Evolutionary conservation across 2,888 invertebrate genomes (phyloP).

Genomic region (Chrysolina americana): DNA sequence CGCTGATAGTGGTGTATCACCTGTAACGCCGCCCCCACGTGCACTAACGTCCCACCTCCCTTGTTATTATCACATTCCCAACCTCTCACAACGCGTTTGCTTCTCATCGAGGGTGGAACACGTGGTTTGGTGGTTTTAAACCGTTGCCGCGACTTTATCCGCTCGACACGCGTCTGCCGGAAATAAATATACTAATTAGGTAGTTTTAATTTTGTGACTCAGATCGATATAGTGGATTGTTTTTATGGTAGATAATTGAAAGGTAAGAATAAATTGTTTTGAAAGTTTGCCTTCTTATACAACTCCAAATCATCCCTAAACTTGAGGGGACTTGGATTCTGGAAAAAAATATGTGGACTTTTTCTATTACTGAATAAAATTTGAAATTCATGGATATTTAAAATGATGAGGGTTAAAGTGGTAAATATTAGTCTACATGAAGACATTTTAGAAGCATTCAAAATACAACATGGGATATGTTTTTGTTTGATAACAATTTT

Average conservation of each 20-base stretch:
- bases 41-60: slow-evolving; percentile 60
- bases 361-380: too few relatives aligned
- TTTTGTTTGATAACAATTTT: too few relatives aligned
- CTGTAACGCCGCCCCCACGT: slow-evolving; percentile 64
- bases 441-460: too few relatives aligned
- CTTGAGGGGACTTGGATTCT: too few relatives aligned
- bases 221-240: slow-evolving; percentile 9
- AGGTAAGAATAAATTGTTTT: not conserved
- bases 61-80: slow-evolving; percentile 68
- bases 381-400: too few relatives aligned
- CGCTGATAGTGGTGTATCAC: slow-evolving; percentile 57
- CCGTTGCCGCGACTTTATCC: slow-evolving; percentile 51
- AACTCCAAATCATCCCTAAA: too few relatives aligned
- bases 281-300: too few relatives aligned
- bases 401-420: too few relatives aligned
- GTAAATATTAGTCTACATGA: too few relatives aligned
- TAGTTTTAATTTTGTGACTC: slow-evolving; percentile 10
- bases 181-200: slow-evolving; percentile 32
- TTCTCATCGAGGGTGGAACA: slow-evolving; percentile 64
- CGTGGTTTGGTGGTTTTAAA: slow-evolving; percentile 60
- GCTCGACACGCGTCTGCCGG: slow-evolving; percentile 44
- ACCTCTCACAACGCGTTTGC: slow-evolving; percentile 64
- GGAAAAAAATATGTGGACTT: too few relatives aligned
- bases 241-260: not conserved
- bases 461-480: too few relatives aligned